Evolutionary conservation across 2,888 invertebrate species (phyloP), one percentile per base, ranked within the genome.

Genomic region (Ochlodes sylvanus): DNA sequence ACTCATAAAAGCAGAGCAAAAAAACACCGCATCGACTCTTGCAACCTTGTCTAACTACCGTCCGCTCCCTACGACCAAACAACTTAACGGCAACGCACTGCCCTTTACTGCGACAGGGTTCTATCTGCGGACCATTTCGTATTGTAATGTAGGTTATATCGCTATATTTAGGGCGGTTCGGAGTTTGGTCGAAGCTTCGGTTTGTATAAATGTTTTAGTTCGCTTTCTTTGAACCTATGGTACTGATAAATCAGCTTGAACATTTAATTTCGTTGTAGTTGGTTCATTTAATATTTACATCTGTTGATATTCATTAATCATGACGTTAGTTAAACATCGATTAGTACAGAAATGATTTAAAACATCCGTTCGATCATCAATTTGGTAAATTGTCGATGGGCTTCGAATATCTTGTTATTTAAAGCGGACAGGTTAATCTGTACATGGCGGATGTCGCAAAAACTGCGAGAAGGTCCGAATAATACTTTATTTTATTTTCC

Each of bases 161-260:
- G 81, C 81, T 88, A 86, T 89, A 89, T 89, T 89, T 90, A 87
- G 90, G 87, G 81, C 88, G 86, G 79, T 83, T 80, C 83, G 83
- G 81, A 86, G 79, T 83, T 81, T 83, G 83, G 82, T 72, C 71
- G 71, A 64, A 71, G 70, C 69, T 65, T 71, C 63, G 70, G 70
- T 86, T 83, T 79, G 84, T 82, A 87, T 80, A 79, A 81, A 79
- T 77, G 80, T 84, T 83, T 84, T 78, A 79, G 82, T 83, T 84
- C 38, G 67, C 61, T 67, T 67, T 62, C 67, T 62, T 67, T 62
- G 67, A 67, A 67, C 55, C 55, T 62, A 47, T 38, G 61, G 47
- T 56, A 47, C 42, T n/a, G 21, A 57, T 64, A 56, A 56, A 64
- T 64, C 42, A 47, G 34, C 47, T 57, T 47, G 7, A 44, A 63